phyloP scores from a whole-genome alignment of 2,113 vertebrate species.

The Antechinus stuartii region DNA sequence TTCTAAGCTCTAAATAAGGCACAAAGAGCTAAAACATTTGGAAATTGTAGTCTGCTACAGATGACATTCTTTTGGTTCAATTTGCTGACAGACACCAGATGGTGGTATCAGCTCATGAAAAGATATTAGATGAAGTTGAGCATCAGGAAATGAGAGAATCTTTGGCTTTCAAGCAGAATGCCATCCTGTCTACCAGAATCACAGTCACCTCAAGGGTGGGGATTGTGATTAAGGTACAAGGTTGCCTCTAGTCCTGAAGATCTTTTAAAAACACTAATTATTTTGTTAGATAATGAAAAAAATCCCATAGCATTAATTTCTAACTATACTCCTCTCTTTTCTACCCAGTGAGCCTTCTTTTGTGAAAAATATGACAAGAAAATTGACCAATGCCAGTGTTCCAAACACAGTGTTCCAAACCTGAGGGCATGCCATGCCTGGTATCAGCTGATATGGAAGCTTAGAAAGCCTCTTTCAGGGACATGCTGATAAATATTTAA shows the following conservation, averaged over 20 bases:
- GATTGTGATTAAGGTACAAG: background rate
- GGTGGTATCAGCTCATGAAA: constrained; percentile 71
- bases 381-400: background rate
- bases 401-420: background rate
- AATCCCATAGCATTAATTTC: background rate
- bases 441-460: background rate
- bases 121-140: background rate
- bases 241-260: background rate
- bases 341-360: background rate
- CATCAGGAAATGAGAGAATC: background rate
- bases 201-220: background rate
- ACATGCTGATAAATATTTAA: background rate
- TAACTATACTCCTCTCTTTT: background rate
- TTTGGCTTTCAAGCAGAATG: background rate
- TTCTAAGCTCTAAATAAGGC: background rate
- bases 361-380: background rate
- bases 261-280: background rate
- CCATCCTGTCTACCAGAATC: background rate
- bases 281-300: background rate
- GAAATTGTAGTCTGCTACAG: background rate
- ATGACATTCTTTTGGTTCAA: background rate
- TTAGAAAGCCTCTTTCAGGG: background rate
- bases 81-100: constrained; percentile 62
- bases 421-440: background rate
- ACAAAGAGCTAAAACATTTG: background rate